Evolutionary conservation across 2,888 invertebrate genomes (phyloP), one percentile per base, ranked within the genome.

Genomic region (Ophion slaviceki): DNA sequence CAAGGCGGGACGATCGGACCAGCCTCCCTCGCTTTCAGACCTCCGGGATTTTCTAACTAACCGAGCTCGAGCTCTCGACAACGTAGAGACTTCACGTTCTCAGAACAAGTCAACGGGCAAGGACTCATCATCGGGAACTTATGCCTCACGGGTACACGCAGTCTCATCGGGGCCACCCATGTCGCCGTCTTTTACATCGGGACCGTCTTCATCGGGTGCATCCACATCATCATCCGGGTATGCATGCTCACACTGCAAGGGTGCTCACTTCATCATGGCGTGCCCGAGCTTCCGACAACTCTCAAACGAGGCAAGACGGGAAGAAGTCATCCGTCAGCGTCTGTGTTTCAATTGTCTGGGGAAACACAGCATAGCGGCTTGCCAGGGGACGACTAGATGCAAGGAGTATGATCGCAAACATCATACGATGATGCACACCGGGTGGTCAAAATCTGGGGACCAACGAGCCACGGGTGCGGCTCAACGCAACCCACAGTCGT

Each of bases 1-100:
- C 32, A 32, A 32, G 32, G 5, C 71, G 71, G 71, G 79, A 79
- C 59, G 59, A 59, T 72, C 72, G 7, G 28, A 36, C 53, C 61
- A 72, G 28, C 72, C 72, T 10, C 72, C 72, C 11, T 17, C 72
- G 14, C 57, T 68, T 70, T n/a, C 53, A 17, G n/a, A 70, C 2
- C 20, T 70, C 2, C 61, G 71, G 20, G 40, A 40, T 4, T 79
- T 68, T 45, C 70, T 40, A 32, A 24, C 71, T 1, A 64, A 17
- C 24, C 24, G 24, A 24, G 24, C 24, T 7, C 59, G 79, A 32
- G 79, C 79, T 53, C 53, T 53, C 53, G 24, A 53, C 10, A 53
- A 53, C 53, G 53, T 17, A 8, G 53, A 53, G 17, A 36, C 28
- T 53, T 14, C 53, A 17, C 32, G 32, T 32, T 32, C 32, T 32